Base-by-base conservation (phyloP, 2,797 vertebrate genomes). In the Paguma larvata region DNA sequence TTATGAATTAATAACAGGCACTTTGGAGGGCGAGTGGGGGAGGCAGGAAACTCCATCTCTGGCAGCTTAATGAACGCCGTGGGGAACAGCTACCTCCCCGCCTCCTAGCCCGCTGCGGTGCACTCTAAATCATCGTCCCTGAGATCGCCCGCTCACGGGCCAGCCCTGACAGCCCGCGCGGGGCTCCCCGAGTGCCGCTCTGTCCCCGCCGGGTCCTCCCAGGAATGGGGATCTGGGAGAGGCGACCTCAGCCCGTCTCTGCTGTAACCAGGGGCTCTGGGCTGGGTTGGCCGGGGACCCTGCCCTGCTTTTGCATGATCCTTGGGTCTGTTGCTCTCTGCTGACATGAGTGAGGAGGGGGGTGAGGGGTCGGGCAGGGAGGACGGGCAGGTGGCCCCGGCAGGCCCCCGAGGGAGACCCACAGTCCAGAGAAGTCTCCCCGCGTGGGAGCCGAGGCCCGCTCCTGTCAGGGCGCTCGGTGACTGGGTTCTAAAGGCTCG, bases 1-100 rank as follows among this genome's bases (percentile, higher is more conserved):
- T 99, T 99, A 99, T 99, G 99, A 99, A 99, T 99, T 99, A 99
- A 99, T 99, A 99, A 99, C 99, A 98, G 98, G 97, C 98, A 98
- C 99, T 99, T 99, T 98, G 99, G 99, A 99, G 98, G 98, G 98
- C 98, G 98, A 97, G 98, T 82, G 56, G 98, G 98, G 99, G 99
- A 99, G 99, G 98, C 98, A 99, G 99, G 99, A 99, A 99, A 98
- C 98, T 99, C 99, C 99, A 99, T 99, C 99, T 99, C 98, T 98
- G 99, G 99, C 99, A 98, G 98, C 99, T 99, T 99, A 99, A 99
- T 99, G 99, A 99, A 99, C 99, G 99, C 99, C 99, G 83, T 98
- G 98, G 99, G 99, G 99, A 99, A 97, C 96, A 82, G 97, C 91
- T 98, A 67, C 98, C 97, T 98, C 98, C 97, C 99, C 97, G 98